Evolutionary conservation across 2,888 invertebrate species (phyloP).

Genomic region (Camptogramma bilineatum): DNA sequence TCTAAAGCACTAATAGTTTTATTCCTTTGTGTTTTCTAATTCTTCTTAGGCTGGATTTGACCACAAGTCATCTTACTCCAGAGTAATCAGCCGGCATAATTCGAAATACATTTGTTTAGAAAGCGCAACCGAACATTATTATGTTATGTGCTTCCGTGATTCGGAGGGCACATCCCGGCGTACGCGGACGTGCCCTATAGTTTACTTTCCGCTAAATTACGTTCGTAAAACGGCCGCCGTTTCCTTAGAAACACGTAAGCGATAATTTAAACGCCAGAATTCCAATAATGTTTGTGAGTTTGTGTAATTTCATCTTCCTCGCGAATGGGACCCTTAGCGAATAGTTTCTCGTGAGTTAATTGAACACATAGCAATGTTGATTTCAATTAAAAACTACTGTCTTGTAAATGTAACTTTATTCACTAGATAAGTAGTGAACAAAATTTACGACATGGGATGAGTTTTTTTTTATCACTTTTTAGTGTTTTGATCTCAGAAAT

Average conservation of each 20-base stretch:
- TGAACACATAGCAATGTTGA: slow-evolving; percentile 33
- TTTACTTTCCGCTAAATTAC: neutral
- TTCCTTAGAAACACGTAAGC: slow-evolving; percentile 19
- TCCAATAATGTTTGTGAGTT: slow-evolving; percentile 44
- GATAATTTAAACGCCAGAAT: slow-evolving; percentile 43
- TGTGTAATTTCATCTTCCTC: slow-evolving; percentile 42
- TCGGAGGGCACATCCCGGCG: too few species aligned
- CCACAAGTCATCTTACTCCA: too few species aligned
- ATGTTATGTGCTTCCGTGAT: too few species aligned
- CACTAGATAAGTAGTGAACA: neutral
- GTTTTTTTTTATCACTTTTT: too few species aligned
- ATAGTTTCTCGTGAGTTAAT: slow-evolving; percentile 43
- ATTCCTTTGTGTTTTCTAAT: too few species aligned
- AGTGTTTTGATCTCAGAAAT: too few species aligned
- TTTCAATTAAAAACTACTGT: slow-evolving; percentile 34
- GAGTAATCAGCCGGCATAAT: too few species aligned
- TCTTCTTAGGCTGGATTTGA: too few species aligned
- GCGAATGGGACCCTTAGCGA: slow-evolving; percentile 39
- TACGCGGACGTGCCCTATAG: too few species aligned
- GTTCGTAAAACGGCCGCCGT: neutral
- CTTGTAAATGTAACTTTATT: slow-evolving; percentile 13
- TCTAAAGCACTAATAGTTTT: too few species aligned
- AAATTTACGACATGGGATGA: neutral
- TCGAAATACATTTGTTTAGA: too few species aligned
- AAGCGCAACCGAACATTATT: too few species aligned